Conservation (phyloP, 1,140 invertebrate species). For the Drosophila prosaltans region DNA sequence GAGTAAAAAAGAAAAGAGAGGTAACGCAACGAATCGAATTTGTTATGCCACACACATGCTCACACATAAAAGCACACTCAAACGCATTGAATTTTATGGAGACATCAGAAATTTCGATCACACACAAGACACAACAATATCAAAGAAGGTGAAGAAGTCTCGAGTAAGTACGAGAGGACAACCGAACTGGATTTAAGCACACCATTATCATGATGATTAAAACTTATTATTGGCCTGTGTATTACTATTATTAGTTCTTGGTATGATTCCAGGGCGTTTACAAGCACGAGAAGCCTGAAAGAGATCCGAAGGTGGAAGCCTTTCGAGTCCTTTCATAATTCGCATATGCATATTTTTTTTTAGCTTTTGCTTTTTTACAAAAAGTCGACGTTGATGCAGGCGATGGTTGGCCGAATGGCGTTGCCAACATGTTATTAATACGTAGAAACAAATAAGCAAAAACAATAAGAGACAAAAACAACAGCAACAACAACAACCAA, state of each 20-base stretch:
- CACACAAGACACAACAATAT: conserved; percentile 5
- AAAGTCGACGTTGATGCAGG: conserved; percentile 43
- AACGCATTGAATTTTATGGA: conserved; percentile 64
- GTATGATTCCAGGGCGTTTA: conserved; percentile 48
- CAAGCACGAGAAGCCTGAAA: conserved; percentile 52
- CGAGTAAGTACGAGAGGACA: conserved; percentile 11
- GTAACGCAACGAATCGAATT: conserved; percentile 8
- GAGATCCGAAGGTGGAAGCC: conserved; percentile 33
- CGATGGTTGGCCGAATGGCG: conserved; percentile 47
- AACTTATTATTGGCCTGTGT: conserved; percentile 75
- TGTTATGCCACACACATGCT: background rate
- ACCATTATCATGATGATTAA: conserved; percentile 80
- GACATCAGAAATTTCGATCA: conserved; percentile 59
- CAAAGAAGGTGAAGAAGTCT: conserved; percentile 14
- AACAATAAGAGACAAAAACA: conserved; percentile 66
- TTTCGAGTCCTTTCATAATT: conserved; percentile 69
- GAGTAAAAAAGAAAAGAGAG: conserved; percentile 65
- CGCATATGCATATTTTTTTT: conserved; percentile 13
- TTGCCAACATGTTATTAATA: conserved; percentile 78
- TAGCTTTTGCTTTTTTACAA: background rate
- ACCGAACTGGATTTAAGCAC: conserved; percentile 58
- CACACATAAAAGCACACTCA: conserved; percentile 20
- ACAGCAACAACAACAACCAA: conserved; percentile 24
- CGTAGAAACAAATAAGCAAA: conserved; percentile 81
- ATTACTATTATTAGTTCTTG: conserved; percentile 75